These are phyloP conservation scores for Spialia ferax DNA, from an alignment of 2,888 invertebrate genomes.

Conservation along the genomic window DNA sequence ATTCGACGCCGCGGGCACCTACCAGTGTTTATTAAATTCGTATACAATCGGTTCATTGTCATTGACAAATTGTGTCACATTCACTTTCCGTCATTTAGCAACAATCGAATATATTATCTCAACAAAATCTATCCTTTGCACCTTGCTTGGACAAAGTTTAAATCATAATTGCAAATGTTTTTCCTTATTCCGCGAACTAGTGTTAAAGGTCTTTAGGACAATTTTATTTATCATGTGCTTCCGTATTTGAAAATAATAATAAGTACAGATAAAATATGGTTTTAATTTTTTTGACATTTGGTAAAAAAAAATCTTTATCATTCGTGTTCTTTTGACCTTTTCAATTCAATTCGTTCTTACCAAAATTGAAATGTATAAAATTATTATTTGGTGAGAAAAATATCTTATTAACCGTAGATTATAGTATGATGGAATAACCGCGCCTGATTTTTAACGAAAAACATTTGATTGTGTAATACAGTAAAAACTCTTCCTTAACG, in stretches of 20 bases:
- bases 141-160: slow-evolving; percentile 24
- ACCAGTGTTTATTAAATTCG: neutral
- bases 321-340: neutral
- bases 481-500: too few relatives aligned
- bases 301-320: too few relatives aligned
- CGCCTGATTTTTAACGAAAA: too few relatives aligned
- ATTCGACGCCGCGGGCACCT: neutral
- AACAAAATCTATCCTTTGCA: slow-evolving; percentile 40
- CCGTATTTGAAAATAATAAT: slow-evolving; percentile 7
- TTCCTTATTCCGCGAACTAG: slow-evolving; percentile 32
- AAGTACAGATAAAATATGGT: neutral
- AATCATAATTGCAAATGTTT: slow-evolving; percentile 42
- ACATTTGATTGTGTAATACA: too few relatives aligned
- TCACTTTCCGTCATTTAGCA: slow-evolving; percentile 24
- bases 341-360: neutral
- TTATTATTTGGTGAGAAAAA: too few relatives aligned
- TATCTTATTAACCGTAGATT: too few relatives aligned
- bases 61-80: slow-evolving; percentile 12
- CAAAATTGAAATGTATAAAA: neutral
- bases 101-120: slow-evolving; percentile 16
- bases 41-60: slow-evolving; percentile 29
- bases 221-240: neutral
- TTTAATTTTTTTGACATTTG: neutral
- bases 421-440: too few relatives aligned
- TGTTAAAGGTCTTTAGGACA: slow-evolving; percentile 16